Evolutionary conservation across 1,140 invertebrate genomes (phyloP), one percentile per base, ranked within the genome.

Genomic region (Homalodisca vitripennis): DNA sequence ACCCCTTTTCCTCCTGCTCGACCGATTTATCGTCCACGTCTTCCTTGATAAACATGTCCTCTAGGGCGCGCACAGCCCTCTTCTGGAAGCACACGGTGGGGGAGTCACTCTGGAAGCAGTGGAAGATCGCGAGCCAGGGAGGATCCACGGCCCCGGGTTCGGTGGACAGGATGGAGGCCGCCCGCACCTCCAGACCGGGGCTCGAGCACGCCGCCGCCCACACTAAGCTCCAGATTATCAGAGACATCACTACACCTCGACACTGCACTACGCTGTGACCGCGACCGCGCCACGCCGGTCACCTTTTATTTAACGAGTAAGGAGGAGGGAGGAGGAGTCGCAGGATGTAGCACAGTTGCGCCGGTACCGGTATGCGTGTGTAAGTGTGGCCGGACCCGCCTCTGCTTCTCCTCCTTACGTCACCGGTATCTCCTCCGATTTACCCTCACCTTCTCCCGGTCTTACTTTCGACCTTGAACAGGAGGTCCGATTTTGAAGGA

Each of bases 71-170:
- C 20, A 69, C 31, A n/a, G 68, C 68, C 31, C 68, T 13, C 30
- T 34, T 62, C 57, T 69, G 68, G 1, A 69, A n/a, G 57, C 68
- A 69, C n/a, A 32, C 29, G 46, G 51, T 29, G 14, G 57, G 34
- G 26, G 55, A 34, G 27, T 63, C 68, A 29, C 55, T 67, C 48
- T 63, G 53, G 32, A 69, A 64, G 62, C 68, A 69, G 29, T 32
- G 55, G 24, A 48, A 29, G 20, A 69, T 20, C 0, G 57, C 20
- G 24, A 64, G 41, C 66, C 47, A 67, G 30, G 66, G 34, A 26
- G 55, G 31, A 20, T 22, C 48, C 31, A 60, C 20, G 6, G 34
- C 68, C 55, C 48, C 20, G 34, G 41, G 55, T 10, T 66, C 32
- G 3, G 20, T 14, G 30, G 29, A 10, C 12, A 34, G 29, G 30